phyloP scores from a whole-genome alignment of 2,797 vertebrate genomes.

The Rhinella marina region DNA sequence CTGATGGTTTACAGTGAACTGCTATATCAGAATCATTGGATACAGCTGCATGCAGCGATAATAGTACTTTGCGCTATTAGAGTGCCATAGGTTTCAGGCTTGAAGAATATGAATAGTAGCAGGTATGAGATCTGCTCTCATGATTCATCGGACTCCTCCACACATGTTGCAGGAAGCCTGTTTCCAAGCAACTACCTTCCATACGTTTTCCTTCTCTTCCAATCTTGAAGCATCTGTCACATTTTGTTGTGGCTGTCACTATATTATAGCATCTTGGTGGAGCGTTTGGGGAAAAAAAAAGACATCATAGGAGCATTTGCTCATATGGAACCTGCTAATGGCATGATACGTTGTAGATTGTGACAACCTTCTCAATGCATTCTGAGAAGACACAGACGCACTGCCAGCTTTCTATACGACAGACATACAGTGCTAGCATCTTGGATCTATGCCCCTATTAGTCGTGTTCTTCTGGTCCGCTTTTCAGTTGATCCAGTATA shows the following conservation, averaged over 20 bases:
- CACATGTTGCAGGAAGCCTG: constrained; percentile 57
- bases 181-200: constrained; percentile 68
- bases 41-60: not conserved
- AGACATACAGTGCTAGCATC: not conserved
- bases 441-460: not conserved
- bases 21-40: not conserved
- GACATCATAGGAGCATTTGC: not conserved
- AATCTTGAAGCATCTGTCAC: constrained; percentile 47
- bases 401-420: not conserved
- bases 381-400: not conserved
- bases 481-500: not conserved
- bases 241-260: constrained; percentile 54
- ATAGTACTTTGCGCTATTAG: constrained; percentile 38
- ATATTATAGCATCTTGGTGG: constrained; percentile 9
- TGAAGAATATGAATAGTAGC: constrained; percentile 63
- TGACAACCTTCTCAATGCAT: not conserved
- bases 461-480: not conserved
- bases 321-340: constrained; percentile 6
- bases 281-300: not conserved
- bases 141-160: constrained; percentile 64
- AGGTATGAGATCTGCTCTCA: constrained; percentile 60
- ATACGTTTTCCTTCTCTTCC: constrained; percentile 49
- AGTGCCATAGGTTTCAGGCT: constrained; percentile 58
- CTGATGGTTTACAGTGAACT: not conserved
- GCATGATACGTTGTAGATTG: constrained; percentile 10